These are phyloP conservation scores for Cataglyphis albicans DNA, from an alignment of 2,888 invertebrate species.

Conservation along the genomic window DNA sequence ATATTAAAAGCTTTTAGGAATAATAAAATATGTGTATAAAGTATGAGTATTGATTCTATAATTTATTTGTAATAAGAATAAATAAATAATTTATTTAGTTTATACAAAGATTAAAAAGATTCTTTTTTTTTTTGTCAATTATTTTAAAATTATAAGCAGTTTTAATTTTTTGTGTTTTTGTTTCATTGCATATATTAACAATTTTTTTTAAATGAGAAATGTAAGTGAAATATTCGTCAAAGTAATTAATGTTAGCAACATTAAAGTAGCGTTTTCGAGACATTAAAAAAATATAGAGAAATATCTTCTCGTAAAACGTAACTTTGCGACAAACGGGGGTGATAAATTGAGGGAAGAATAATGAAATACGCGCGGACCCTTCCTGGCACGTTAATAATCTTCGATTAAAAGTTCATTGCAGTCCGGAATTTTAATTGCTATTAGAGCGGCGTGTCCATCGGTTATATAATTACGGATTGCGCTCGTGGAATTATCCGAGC, in stretches of 20 bases:
- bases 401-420: constrained; percentile 77
- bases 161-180: not conserved
- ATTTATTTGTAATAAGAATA: not conserved
- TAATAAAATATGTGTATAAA: not conserved
- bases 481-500: constrained; percentile 35
- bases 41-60: constrained; percentile 4
- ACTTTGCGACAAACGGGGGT: not conserved
- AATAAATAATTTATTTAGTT: not conserved
- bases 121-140: constrained; percentile 1
- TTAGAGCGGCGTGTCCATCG: constrained; percentile 73
- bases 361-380: constrained; percentile 33
- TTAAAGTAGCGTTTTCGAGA: not conserved
- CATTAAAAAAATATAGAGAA: not conserved
- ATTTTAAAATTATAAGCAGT: not conserved
- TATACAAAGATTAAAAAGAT: not conserved
- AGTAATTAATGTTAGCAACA: not conserved
- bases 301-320: not conserved
- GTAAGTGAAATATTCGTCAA: not conserved
- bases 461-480: constrained; percentile 75
- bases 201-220: not conserved
- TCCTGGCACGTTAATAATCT: constrained; percentile 71
- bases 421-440: constrained; percentile 80
- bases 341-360: constrained; percentile 39
- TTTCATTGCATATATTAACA: not conserved
- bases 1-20: not conserved